Base-by-base conservation (phyloP, 1,140 invertebrate genomes). In the Drosophila saltans region DNA sequence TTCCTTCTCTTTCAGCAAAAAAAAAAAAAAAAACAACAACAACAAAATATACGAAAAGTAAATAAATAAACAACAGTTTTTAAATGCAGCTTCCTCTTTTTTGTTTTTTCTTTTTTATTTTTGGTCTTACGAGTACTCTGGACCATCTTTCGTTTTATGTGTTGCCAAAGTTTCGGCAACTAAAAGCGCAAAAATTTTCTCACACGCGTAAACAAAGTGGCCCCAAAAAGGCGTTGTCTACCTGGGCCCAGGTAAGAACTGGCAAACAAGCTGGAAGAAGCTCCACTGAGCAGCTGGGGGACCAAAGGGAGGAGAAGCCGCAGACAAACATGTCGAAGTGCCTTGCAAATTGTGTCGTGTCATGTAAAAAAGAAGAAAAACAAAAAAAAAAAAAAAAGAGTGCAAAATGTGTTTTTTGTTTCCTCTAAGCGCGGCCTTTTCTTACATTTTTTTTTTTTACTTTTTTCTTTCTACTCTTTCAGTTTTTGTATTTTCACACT, bases 291-390 rank as follows among this genome's bases (percentile, higher is more conserved):
- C 41, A 45, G 63, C 59, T 26, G 24, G 9, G 10, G 8, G 43
- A 48, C 41, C n/a, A 26, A 11, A 30, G 16, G 16, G 57, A 63
- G 40, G 36, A 16, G 61, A 78, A 78, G 76, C 73, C 76, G 56
- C 76, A 86, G 82, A 85, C 83, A 85, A 85, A 85, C 82, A 85
- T 79, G 82, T 85, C 82, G 82, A 88, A 85, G 79, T 79, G 80
- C 80, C 80, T 52, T 75, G 80, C 83, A 85, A 85, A 85, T 85
- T 85, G 82, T 85, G 82, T 86, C 82, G 81, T 85, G 82, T 85
- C 82, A 85, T 85, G 82, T 85, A 85, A 88, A 82, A 63, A 61
- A 39, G 9, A 9, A 21, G 33, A 58, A 36, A 62, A 62, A 61
- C 16, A 24, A 10, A 24, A 58, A 59, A 36, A 63, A 63, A 24